phyloP scores from a whole-genome alignment of 1,140 invertebrate genomes.

The Ceratosolen solmsi region DNA sequence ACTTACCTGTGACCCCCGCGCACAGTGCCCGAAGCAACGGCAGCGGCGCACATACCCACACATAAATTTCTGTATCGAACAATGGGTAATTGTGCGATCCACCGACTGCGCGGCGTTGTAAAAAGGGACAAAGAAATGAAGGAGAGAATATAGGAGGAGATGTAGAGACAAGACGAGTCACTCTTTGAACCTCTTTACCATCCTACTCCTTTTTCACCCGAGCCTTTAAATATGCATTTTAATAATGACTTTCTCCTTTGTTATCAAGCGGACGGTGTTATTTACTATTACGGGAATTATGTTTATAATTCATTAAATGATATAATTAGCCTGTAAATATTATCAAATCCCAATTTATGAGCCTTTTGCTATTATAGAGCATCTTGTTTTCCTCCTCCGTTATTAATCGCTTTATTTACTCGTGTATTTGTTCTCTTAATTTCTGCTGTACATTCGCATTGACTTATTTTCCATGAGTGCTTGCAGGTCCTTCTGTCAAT shows the following conservation, averaged over 20 bases:
- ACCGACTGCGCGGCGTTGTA: slow-evolving; percentile 38
- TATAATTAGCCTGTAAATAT: no score
- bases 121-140: slow-evolving; percentile 2
- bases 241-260: slow-evolving; percentile 19
- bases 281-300: no score
- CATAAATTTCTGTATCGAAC: slow-evolving; percentile 74
- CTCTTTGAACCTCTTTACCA: slow-evolving; percentile 40
- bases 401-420: no score
- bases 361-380: no score
- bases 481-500: no score
- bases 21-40: slow-evolving; percentile 21
- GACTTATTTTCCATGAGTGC: no score
- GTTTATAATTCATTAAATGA: no score
- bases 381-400: no score
- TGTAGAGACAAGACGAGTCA: slow-evolving; percentile 48
- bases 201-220: not conserved
- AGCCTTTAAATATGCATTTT: not conserved
- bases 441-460: no score
- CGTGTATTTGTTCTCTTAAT: no score
- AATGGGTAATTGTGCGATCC: slow-evolving; percentile 73
- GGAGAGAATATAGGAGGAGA: slow-evolving; percentile 40
- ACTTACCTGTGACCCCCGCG: slow-evolving; percentile 60
- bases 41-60: slow-evolving; percentile 62
- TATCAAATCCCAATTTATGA: no score
- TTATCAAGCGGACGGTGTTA: not conserved